Evolutionary conservation across 2,113 vertebrate species (phyloP), one percentile per base, ranked within the genome.

Genomic region (Crotophaga sulcirostris): DNA sequence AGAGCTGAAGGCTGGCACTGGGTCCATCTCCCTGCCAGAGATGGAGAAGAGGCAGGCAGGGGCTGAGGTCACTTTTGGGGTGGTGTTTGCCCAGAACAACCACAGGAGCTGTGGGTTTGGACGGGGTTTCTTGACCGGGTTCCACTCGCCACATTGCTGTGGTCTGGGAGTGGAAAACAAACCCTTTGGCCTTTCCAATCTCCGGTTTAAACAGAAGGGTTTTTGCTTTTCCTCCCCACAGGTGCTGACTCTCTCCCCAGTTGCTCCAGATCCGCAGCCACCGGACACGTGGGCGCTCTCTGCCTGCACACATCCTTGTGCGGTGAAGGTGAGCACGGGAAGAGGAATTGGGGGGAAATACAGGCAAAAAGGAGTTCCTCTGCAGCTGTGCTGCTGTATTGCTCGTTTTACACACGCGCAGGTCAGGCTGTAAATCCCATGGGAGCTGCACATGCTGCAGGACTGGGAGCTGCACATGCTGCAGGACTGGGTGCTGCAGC

Each of bases 331-430:
- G 79, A 67, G 68, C 40, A 4, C 1, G 9, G 59, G 6, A 18
- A 3, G 2, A 6, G 74, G 40, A 42, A 25, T 1, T 14, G 51
- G 11, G 11, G 12, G 10, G 4, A 87, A 69, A 11, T 5, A 26
- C 18, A 25, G 59, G 64, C 28, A 67, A 15, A 74, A 81, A 45
- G 18, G 20, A 24, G 28, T 8, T 94, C 64, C 11, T 56, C 24
- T 17, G 1, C 13, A 17, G 40, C 54, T 33, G 16, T 1, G 4
- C 14, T 9, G 20, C 31, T 4, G 3, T 17, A 0, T 8, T 45
- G 72, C 56, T 44, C 17, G 1, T 42, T 56, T 28, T 1, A 11
- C 2, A 6, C 7, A 13, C 10, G 0, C 0, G 1, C 26, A 31
- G 55, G 28, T 28, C 24, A 15, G 73, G 10, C 44, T 14, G 2